These are phyloP conservation scores for Pristionchus entomophagus DNA, from an alignment of 2,888 invertebrate genomes.

Conservation along the genomic window DNA sequence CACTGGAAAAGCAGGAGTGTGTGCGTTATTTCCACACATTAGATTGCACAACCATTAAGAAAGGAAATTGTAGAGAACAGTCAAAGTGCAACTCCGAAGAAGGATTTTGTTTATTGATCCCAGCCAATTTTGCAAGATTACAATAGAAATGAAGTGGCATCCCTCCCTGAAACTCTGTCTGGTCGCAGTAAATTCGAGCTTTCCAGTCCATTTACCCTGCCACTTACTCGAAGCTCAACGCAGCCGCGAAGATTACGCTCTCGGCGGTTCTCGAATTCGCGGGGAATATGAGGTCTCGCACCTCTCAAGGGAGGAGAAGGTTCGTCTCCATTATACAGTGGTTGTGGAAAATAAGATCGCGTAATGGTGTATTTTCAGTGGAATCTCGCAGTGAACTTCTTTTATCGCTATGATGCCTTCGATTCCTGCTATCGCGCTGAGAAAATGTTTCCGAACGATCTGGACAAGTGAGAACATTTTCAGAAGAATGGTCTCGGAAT, in stretches of 20 bases:
- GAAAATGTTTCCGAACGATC: background rate
- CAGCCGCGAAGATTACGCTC: background rate
- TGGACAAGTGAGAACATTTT: background rate
- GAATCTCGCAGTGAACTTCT: background rate
- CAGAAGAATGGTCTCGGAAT: too few species aligned
- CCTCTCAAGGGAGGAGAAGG: background rate
- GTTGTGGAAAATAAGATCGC: too few species aligned
- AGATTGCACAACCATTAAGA: too few species aligned
- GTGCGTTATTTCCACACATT: background rate
- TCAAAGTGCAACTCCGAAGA: background rate
- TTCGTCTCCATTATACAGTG: background rate
- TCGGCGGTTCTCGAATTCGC: background rate
- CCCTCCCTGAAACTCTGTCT: too few species aligned
- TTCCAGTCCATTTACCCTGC: background rate
- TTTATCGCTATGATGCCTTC: conserved; percentile 17
- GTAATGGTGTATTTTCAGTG: background rate
- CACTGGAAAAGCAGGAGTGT: background rate
- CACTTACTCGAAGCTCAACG: background rate
- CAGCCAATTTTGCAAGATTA: too few species aligned
- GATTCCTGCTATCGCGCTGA: conserved; percentile 10
- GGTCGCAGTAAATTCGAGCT: too few species aligned
- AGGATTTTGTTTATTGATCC: too few species aligned
- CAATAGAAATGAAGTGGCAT: too few species aligned
- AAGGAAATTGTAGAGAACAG: too few species aligned
- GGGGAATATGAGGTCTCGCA: background rate